Evolutionary conservation across 2,113 vertebrate genomes (phyloP).

Genomic region (Labeo rohita): DNA sequence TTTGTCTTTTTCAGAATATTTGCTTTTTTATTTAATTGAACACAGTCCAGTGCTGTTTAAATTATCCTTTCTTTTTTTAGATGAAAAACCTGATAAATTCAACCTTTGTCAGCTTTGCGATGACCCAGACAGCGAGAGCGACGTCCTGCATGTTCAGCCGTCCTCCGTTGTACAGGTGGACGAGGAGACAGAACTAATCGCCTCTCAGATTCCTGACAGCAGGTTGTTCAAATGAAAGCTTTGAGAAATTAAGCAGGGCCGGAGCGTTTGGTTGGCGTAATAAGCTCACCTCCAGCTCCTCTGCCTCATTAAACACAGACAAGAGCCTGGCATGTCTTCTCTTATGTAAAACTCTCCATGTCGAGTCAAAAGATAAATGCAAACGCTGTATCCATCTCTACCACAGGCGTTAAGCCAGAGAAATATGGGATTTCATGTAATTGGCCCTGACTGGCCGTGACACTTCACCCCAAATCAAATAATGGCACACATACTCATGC

Average conservation of each 20-base stretch:
- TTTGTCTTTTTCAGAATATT: not conserved
- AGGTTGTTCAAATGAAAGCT: conserved; percentile 30
- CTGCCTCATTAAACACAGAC: conserved; percentile 46
- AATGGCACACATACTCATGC: no score
- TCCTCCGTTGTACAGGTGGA: conserved; percentile 12
- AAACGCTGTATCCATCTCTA: not conserved
- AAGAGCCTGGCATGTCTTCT: conserved; percentile 51
- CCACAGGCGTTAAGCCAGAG: not conserved
- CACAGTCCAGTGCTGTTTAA: not conserved
- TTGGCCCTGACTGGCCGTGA: not conserved
- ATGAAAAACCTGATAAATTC: not conserved
- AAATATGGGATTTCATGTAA: not conserved
- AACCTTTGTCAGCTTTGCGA: not conserved
- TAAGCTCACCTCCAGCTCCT: conserved; percentile 37
- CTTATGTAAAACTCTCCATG: conserved; percentile 17
- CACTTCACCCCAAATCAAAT: not conserved
- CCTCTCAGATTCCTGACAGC: conserved; percentile 19
- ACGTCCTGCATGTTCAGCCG: not conserved
- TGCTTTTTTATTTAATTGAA: not conserved
- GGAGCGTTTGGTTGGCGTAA: conserved; percentile 29
- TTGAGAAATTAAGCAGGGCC: conserved; percentile 17
- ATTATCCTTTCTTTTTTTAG: not conserved
- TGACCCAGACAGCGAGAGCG: not conserved
- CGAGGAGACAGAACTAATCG: not conserved
- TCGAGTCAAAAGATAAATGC: not conserved